phyloP scores from a whole-genome alignment of 2,888 invertebrate species.

The Merodon equestris region DNA sequence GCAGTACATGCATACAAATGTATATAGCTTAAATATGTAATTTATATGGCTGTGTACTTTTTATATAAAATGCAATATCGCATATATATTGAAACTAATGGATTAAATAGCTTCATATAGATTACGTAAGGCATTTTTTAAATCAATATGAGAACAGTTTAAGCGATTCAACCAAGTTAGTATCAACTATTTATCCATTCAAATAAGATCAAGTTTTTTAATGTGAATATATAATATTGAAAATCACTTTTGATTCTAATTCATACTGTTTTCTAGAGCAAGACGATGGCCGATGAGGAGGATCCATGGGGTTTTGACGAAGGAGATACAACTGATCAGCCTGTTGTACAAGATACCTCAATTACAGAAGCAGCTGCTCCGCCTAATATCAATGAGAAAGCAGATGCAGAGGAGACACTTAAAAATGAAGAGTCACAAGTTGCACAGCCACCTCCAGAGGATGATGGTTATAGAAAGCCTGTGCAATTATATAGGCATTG shows the following conservation, averaged over 20 bases:
- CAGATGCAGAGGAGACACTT: slow-evolving; percentile 76
- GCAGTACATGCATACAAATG: not conserved
- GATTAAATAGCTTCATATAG: slow-evolving; percentile 29
- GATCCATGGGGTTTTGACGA: slow-evolving; percentile 81
- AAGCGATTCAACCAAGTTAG: slow-evolving; percentile 46
- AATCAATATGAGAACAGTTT: slow-evolving; percentile 31
- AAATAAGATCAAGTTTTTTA: slow-evolving; percentile 46
- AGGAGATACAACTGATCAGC: slow-evolving; percentile 70
- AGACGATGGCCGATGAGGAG: slow-evolving; percentile 79
- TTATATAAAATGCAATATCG: too few species aligned
- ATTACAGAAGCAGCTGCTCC: slow-evolving; percentile 66
- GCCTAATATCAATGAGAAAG: slow-evolving; percentile 72
- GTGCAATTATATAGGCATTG: slow-evolving; percentile 88
- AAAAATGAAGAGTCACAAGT: slow-evolving; percentile 75
- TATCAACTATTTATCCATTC: slow-evolving; percentile 59
- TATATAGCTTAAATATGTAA: too few species aligned
- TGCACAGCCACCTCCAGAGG: slow-evolving; percentile 79
- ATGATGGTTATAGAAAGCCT: slow-evolving; percentile 83
- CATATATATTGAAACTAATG: not conserved
- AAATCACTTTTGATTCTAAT: not conserved
- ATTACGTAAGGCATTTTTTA: slow-evolving; percentile 42
- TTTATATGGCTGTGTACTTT: too few species aligned
- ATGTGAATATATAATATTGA: slow-evolving; percentile 42
- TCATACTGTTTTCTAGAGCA: not conserved
- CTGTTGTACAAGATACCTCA: slow-evolving; percentile 39